Percentiles rank a stretch among this genome's conserved stretches.
Evolutionary conservation across 2,888 invertebrate genomes (phyloP).

Genomic region (Pherbina coryleti): DNA sequence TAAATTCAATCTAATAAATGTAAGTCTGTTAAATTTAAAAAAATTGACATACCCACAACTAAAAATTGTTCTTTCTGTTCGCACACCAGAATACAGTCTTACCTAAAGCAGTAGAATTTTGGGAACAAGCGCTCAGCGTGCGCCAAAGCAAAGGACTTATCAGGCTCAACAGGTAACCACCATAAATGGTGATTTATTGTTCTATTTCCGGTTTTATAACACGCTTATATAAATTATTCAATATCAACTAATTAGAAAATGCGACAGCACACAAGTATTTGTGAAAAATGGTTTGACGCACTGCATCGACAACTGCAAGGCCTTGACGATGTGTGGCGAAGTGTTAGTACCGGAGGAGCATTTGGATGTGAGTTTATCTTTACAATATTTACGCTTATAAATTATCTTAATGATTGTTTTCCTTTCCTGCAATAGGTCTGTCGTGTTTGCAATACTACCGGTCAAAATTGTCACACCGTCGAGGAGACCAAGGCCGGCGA

Average conservation of each 20-base stretch:
- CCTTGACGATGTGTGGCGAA: constrained; percentile 95
- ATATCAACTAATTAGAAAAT: constrained; percentile 76
- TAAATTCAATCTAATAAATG: constrained; percentile 89
- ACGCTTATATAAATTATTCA: not conserved
- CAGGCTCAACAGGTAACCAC: constrained; percentile 83
- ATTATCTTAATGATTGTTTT: not conserved
- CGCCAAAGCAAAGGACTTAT: constrained; percentile 88
- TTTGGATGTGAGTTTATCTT: constrained; percentile 81
- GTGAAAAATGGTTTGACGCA: constrained; percentile 86
- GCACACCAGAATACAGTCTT: constrained; percentile 83
- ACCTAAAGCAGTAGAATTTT: constrained; percentile 92
- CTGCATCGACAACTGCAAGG: constrained; percentile 87
- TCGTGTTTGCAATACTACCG: constrained; percentile 87
- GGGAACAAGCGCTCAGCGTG: constrained; percentile 93
- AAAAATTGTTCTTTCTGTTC: not conserved
- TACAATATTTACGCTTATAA: not conserved
- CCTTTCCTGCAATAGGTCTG: constrained; percentile 77
- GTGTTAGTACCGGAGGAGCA: constrained; percentile 93
- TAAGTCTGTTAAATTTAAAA: no score
- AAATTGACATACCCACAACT: not conserved
- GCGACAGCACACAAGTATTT: constrained; percentile 88
- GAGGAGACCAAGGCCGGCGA: constrained; percentile 72
- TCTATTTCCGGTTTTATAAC: no score
- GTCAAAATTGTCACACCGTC: constrained; percentile 81
- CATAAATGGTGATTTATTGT: not conserved